These are phyloP conservation scores for Latrodectus elegans DNA, from an alignment of 2,888 invertebrate species.

Conservation along the genomic window DNA sequence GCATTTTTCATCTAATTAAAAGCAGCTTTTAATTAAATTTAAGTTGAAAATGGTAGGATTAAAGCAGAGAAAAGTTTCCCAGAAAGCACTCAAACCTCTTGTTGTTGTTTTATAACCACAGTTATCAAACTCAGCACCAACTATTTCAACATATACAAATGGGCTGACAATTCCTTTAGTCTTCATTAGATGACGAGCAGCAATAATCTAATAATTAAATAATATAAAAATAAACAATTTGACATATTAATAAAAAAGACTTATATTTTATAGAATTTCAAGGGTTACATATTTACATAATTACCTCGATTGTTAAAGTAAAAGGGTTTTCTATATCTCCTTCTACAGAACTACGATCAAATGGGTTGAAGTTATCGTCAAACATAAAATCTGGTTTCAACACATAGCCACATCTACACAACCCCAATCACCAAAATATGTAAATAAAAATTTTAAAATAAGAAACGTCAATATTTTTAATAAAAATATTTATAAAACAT, in stretches of 20 bases:
- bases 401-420: slow-evolving; percentile 86
- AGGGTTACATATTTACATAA: neutral
- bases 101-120: slow-evolving; percentile 90
- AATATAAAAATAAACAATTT: neutral
- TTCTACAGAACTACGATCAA: slow-evolving; percentile 80
- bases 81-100: slow-evolving; percentile 72
- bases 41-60: neutral
- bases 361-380: slow-evolving; percentile 83
- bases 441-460: too few species aligned
- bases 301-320: slow-evolving; percentile 81
- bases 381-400: slow-evolving; percentile 93
- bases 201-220: slow-evolving; percentile 80
- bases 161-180: slow-evolving; percentile 89
- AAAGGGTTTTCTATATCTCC: slow-evolving; percentile 76
- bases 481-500: neutral
- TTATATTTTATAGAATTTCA: neutral
- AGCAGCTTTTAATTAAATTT: neutral
- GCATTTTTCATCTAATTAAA: neutral
- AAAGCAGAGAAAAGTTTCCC: neutral
- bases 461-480: neutral
- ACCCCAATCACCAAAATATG: neutral
- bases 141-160: slow-evolving; percentile 91
- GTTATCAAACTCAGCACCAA: slow-evolving; percentile 90
- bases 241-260: slow-evolving; percentile 6
- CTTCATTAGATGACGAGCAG: slow-evolving; percentile 90